Percentiles rank a stretch among this genome's conserved stretches.
These are phyloP conservation scores for Platysteira castanea DNA, from an alignment of 2,113 vertebrate species.

Conservation along the genomic window DNA sequence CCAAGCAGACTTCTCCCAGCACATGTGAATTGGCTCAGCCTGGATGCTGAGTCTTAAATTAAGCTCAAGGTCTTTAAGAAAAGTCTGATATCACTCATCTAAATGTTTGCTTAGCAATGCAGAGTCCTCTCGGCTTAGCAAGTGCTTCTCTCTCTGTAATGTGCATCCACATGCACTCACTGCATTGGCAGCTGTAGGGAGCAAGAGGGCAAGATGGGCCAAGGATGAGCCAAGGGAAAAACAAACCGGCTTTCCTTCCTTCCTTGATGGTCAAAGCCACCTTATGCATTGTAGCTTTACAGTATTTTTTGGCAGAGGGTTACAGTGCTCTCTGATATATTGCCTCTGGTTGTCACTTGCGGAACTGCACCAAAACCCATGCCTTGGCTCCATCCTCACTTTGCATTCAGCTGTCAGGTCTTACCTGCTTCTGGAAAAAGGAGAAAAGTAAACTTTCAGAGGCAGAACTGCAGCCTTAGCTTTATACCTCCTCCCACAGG, in stretches of 20 bases:
- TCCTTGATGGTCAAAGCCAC: neutral
- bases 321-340: neutral
- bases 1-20: neutral
- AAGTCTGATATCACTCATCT: neutral
- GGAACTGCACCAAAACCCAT: neutral
- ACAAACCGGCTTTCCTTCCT: neutral
- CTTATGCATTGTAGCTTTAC: neutral
- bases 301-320: neutral
- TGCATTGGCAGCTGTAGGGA: neutral
- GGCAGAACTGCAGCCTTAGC: neutral
- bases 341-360: neutral
- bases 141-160: neutral
- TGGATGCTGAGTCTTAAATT: neutral
- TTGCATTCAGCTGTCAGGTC: neutral
- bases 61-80: neutral
- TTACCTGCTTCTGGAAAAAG: neutral
- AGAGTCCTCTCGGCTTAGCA: neutral
- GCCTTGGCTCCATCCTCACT: neutral
- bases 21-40: neutral
- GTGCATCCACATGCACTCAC: rapidly evolving
- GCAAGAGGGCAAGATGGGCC: neutral
- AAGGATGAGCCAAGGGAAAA: neutral
- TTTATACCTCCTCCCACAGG: neutral
- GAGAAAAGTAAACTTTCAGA: neutral
- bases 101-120: neutral